Base-by-base conservation (phyloP, 2,113 vertebrate genomes). In the Sprattus sprattus region DNA sequence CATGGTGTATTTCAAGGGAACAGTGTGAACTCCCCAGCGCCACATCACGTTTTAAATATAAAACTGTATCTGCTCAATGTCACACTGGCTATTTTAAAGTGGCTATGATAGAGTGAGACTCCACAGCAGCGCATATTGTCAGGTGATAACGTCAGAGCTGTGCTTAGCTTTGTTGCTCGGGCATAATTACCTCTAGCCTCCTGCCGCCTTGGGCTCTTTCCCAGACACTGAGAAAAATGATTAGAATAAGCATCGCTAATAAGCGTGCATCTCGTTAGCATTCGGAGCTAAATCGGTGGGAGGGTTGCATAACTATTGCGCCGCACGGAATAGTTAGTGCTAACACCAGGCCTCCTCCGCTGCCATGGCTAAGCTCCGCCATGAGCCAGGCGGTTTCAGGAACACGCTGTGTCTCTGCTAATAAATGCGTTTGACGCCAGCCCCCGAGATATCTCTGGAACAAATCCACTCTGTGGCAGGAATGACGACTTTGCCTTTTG, bases 371-470 rank as follows among this genome's bases (percentile, higher is more conserved):
- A 8, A 67, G 64, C 5, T n/a, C 71, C 11, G 71, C 71, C 28
- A 32, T 78, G 71, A 78, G 71, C 32, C 71, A 39, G 71, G 28
- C 71, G 28, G 28, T 28, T 39, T 78, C 39, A 44, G 7, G 71
- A 78, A 39, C 71, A 78, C 5, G 71, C 71, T 78, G 71, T 78
- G 71, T 78, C 4, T 81, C n/a, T 60, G 57, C 45, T 83, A 89
- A 83, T 89, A 83, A 89, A 83, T 78, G 85, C 81, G 83, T 39
- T 82, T n/a, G 47, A 80, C 71, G 78, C 85, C 6, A 44, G 16
- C 75, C 87, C 80, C n/a, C 46, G n/a, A 49, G 85, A 81, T 47
- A 57, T n/a, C 85, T 84, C 84, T 85, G 81, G 83, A 86, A 85
- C 20, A 82, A 78, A 84, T 82, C 47, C 49, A 45, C 13, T 7